Base-by-base conservation (phyloP, 2,888 invertebrate genomes). In the Hipparchia sbordonii region DNA sequence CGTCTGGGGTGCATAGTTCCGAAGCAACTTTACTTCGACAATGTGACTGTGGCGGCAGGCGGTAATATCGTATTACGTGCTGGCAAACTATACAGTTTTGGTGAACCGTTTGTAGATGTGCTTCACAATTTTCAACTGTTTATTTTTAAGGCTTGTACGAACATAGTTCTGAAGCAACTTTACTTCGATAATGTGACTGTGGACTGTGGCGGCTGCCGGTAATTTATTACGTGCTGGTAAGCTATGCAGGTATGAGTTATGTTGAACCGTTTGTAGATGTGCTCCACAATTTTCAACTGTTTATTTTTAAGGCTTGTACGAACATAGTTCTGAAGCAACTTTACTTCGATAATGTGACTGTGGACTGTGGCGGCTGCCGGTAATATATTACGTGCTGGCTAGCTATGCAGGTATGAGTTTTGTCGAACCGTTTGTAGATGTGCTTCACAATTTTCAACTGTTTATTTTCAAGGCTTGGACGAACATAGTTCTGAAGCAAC, bases 1-100 rank as follows among this genome's bases (percentile, higher is more conserved):
- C 71, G 71, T 71, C 71, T 71, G 63, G 71, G 59, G 71, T 54
- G 67, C 48, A 62, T 59, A 67, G 62, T 72, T 67, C 33, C 59
- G 56, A 45, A 23, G 46, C 62, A 57, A 65, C 65, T 65, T 48
- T 71, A 57, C 67, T 10, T 67, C 57, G 13, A 54, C 39, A 8
- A 39, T 54, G 51, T 66, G 65, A 66, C 67, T 46, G 54, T 46
- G 45, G 45, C 56, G 6, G 23, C 46, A 46, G n/a, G 13, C 67
- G 67, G n/a, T 67, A 67, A 67, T 67, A 67, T 57, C 46, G 10
- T 57, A 57, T 56, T 67, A 57, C 67, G 65, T 51, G 65, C 8
- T 61, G 33, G 65, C 52, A 33, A 65, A 65, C 51, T 63, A 62
- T 12, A 13, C 46, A 8, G 33, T 59, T 13, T 52, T 52, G 52